Conservation (phyloP, 1,140 invertebrate species). For the Coptotermes formosanus region DNA sequence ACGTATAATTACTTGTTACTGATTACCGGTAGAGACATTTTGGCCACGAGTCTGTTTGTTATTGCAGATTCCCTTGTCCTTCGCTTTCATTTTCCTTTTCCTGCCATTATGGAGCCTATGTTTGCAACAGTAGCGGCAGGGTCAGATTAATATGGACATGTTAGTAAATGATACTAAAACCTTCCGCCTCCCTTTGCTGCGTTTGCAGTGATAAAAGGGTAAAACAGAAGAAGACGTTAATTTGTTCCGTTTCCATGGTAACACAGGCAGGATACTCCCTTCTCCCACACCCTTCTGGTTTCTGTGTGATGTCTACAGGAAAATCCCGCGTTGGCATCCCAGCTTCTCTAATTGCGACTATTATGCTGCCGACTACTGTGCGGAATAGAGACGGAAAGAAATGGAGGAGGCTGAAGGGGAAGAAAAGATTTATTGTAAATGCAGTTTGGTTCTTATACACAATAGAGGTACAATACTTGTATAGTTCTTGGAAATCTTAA, state of each 20-base stretch:
- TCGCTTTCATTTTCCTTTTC: background rate
- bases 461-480: background rate
- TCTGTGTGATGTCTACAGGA: conserved; percentile 10
- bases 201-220: conserved; percentile 1
- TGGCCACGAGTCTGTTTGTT: conserved; percentile 3
- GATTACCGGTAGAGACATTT: background rate
- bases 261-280: conserved; percentile 20
- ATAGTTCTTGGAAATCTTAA: conserved; percentile 8
- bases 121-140: background rate
- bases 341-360: conserved; percentile 29
- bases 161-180: conserved; percentile 15
- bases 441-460: background rate
- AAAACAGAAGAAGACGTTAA: conserved; percentile 26
- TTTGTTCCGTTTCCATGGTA: conserved; percentile 30
- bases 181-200: background rate
- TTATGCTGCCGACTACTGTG: conserved; percentile 20
- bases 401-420: background rate
- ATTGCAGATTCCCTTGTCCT: background rate
- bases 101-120: background rate
- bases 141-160: conserved; percentile 2
- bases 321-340: conserved; percentile 21
- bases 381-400: background rate
- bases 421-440: conserved; percentile 20
- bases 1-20: background rate
- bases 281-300: background rate